phyloP scores from a whole-genome alignment of 2,888 invertebrate genomes.

The Acanthosepion pharaonis region DNA sequence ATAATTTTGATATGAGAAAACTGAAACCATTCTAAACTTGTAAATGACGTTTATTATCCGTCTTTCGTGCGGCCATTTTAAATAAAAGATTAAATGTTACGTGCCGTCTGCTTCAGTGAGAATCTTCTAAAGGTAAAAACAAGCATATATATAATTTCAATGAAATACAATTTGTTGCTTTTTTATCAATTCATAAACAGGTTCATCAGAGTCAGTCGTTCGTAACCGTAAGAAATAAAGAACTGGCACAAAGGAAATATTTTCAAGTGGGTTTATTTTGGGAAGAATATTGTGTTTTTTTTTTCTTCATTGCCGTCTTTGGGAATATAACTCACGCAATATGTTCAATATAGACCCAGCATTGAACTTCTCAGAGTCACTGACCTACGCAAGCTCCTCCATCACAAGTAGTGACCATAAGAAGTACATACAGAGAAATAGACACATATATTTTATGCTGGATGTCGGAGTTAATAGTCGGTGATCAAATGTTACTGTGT shows the following conservation, averaged over 20 bases:
- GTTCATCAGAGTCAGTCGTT: background rate
- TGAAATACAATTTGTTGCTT: background rate
- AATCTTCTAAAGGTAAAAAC: background rate
- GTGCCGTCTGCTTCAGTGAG: background rate
- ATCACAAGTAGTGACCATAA: too few relatives aligned
- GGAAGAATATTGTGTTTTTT: background rate
- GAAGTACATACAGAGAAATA: too few relatives aligned
- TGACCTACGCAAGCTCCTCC: too few relatives aligned
- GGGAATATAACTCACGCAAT: background rate
- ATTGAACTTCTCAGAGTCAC: too few relatives aligned
- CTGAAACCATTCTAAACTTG: background rate
- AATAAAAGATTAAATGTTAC: background rate
- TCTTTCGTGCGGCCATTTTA: background rate
- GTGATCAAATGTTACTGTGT: too few relatives aligned
- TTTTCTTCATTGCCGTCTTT: background rate
- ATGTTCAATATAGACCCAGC: too few relatives aligned
- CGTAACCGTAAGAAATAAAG: background rate
- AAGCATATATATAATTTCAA: background rate
- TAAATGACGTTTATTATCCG: background rate
- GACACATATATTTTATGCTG: too few relatives aligned
- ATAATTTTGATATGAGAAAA: background rate
- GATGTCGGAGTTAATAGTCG: too few relatives aligned
- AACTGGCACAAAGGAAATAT: background rate
- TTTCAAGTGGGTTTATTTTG: background rate
- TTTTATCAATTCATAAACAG: background rate